A percentile compares a stretch with the other conserved stretches of the same genome.
phyloP scores from a whole-genome alignment of 1,140 invertebrate genomes.

The Lepidurus couesii region DNA sequence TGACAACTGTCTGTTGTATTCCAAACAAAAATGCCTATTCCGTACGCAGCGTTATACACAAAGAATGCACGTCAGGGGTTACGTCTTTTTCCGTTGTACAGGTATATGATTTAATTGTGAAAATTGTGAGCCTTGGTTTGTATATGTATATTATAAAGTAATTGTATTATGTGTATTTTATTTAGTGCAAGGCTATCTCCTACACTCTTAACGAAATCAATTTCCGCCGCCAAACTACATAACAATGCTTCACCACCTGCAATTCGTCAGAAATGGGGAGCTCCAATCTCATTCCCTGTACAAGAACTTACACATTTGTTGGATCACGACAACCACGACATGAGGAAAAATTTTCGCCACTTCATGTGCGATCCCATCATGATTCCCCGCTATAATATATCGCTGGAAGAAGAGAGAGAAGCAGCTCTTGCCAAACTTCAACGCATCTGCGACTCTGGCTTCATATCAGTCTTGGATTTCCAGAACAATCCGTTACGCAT shows the following conservation, averaged over 20 bases:
- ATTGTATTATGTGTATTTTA: not conserved
- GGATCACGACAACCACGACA: slow-evolving; percentile 45
- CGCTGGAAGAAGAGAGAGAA: slow-evolving; percentile 43
- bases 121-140: no score
- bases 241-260: not conserved
- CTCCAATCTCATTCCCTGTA: slow-evolving; percentile 33
- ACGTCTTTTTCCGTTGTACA: no score
- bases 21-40: no score
- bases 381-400: slow-evolving; percentile 41
- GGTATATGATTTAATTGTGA: no score
- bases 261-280: slow-evolving; percentile 16
- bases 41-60: no score
- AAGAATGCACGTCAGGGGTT: no score
- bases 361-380: slow-evolving; percentile 40
- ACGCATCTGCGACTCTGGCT: slow-evolving; percentile 42
- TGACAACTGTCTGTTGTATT: no score
- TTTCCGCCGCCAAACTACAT: not conserved
- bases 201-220: not conserved
- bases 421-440: slow-evolving; percentile 42
- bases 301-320: slow-evolving; percentile 40
- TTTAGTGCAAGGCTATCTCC: not conserved
- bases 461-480: slow-evolving; percentile 45
- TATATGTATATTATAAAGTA: no score
- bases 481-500: slow-evolving; percentile 42
- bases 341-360: slow-evolving; percentile 40